Percentiles rank a stretch among this genome's conserved stretches.
These are phyloP conservation scores for Mamestra brassicae DNA, from an alignment of 2,888 invertebrate genomes.

Conservation along the genomic window DNA sequence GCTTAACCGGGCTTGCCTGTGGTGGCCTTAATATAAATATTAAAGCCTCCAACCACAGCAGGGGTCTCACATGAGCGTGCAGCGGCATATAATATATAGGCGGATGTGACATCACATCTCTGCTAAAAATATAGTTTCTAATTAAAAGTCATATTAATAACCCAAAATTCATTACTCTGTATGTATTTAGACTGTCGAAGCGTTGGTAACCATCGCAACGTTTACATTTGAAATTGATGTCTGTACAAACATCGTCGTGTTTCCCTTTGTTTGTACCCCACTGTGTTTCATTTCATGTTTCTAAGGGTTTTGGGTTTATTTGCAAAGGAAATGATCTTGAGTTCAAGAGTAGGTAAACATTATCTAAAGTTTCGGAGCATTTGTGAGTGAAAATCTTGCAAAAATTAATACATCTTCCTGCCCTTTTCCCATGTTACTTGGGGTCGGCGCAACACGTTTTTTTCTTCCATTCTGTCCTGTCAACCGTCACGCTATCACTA, in stretches of 20 bases:
- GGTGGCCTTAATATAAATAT: no score
- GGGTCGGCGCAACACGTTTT: no score
- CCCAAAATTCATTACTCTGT: background rate
- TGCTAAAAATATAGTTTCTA: no score
- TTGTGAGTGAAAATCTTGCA: background rate
- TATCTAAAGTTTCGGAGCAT: background rate
- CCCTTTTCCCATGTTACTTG: no score
- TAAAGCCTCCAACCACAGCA: no score
- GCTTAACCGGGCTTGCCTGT: no score
- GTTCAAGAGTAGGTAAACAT: background rate
- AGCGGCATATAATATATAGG: no score
- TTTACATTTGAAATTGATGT: conserved; percentile 50
- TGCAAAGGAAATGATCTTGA: conserved; percentile 21
- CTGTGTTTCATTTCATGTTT: conserved; percentile 28
- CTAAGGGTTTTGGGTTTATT: conserved; percentile 14
- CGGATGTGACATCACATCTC: no score
- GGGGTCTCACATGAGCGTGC: no score
- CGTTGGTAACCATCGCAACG: conserved; percentile 30
- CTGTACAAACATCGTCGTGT: conserved; percentile 35
- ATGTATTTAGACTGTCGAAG: conserved; percentile 9
- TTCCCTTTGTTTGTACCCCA: conserved; percentile 38
- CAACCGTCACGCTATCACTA: no score
- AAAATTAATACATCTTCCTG: background rate
- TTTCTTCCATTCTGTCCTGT: no score
- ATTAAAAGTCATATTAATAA: background rate